phyloP scores from a whole-genome alignment of 2,888 invertebrate genomes.

The Aplocera efformata region DNA sequence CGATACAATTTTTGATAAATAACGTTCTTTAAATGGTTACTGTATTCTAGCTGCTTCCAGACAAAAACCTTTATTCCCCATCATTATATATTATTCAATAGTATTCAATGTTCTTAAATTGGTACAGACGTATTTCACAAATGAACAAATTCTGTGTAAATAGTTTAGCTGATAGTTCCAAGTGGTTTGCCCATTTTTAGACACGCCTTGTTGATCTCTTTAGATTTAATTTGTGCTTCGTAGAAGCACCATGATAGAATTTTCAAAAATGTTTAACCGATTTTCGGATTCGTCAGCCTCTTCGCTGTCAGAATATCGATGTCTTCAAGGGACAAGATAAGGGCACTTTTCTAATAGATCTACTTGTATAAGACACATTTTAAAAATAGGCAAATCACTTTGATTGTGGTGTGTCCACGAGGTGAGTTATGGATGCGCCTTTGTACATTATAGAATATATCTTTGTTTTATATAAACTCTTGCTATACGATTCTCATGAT shows the following conservation, averaged over 20 bases:
- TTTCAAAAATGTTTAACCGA: not conserved
- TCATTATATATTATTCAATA: too few species aligned
- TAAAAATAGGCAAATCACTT: slow-evolving; percentile 56
- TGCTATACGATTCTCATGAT: too few species aligned
- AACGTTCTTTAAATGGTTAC: too few species aligned
- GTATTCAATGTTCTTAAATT: too few species aligned
- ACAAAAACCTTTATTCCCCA: too few species aligned
- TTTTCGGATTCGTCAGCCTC: too few species aligned
- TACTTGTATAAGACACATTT: slow-evolving; percentile 16
- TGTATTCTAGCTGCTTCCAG: too few species aligned
- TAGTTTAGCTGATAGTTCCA: slow-evolving; percentile 20
- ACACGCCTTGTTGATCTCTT: slow-evolving; percentile 43
- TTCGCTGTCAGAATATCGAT: too few species aligned
- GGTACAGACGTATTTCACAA: slow-evolving; percentile 27
- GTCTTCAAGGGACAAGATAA: too few species aligned
- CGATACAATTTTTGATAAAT: too few species aligned
- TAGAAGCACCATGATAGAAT: slow-evolving; percentile 21
- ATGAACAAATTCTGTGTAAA: slow-evolving; percentile 25
- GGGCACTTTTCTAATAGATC: slow-evolving; percentile 11
- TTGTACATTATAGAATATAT: slow-evolving; percentile 7
- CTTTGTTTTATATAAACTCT: slow-evolving; percentile 14
- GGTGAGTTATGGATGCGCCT: slow-evolving; percentile 5
- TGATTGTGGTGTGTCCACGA: not conserved
- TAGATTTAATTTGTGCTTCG: slow-evolving; percentile 36
- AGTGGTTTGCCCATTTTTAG: slow-evolving; percentile 58